These are phyloP conservation scores for Leucophora obtusa DNA, from an alignment of 2,888 invertebrate species.

Conservation along the genomic window DNA sequence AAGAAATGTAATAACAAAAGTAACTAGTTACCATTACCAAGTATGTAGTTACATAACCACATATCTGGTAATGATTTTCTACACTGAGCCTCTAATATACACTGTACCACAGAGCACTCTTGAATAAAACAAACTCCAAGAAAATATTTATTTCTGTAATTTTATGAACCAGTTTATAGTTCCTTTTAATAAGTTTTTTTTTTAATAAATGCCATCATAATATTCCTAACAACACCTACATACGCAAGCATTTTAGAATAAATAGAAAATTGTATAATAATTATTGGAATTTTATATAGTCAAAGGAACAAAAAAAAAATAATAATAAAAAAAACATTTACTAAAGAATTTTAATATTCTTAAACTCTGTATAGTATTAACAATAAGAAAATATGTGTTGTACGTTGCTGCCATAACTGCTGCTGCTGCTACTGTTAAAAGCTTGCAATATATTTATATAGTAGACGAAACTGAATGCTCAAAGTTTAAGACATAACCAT, in stretches of 20 bases:
- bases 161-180: too few species aligned
- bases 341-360: neutral
- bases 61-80: too few species aligned
- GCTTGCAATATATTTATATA: slow-evolving; percentile 1
- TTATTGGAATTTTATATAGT: slow-evolving; percentile 15
- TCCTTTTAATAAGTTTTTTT: too few species aligned
- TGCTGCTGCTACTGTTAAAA: neutral
- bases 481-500: slow-evolving; percentile 16
- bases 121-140: too few species aligned
- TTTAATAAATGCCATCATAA: too few species aligned
- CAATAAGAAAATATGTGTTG: neutral
- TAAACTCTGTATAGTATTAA: neutral
- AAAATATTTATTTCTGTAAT: too few species aligned
- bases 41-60: too few species aligned
- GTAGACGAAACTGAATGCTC: slow-evolving; percentile 30
- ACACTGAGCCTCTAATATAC: too few species aligned
- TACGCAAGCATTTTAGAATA: neutral
- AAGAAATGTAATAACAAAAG: too few species aligned
- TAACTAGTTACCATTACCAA: too few species aligned
- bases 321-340: neutral
- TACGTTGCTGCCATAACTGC: neutral
- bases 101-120: too few species aligned
- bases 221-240: neutral
- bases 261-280: slow-evolving; percentile 7
- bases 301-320: neutral